Evolutionary conservation across 2,113 vertebrate species (phyloP), one percentile per base, ranked within the genome.

Genomic region (Chroicocephalus ridibundus): DNA sequence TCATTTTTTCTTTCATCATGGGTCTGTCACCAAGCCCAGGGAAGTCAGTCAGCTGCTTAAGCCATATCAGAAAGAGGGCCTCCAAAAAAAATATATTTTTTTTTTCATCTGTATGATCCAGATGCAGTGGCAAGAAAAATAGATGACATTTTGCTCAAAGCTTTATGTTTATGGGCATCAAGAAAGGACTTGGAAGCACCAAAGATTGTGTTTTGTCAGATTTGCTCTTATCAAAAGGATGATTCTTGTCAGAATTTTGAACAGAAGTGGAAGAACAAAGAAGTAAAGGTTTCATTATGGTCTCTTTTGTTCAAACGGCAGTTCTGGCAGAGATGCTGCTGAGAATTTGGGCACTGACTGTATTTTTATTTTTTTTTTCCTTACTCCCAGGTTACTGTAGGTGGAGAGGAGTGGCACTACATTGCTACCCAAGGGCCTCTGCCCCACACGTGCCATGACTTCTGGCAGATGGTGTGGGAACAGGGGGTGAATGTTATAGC

Each of bases 381-480:
- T 95, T 75, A 51, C 72, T 90, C 83, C 21, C 97, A 99, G 99
- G 98, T 99, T 96, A 98, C 98, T 87, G 99, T 99, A 84, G 98
- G 98, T 84, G 99, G 99, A 87, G 99, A 99, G 91, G 99, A 99
- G 90, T 99, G 99, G 99, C 99, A 99, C 96, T 99, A 99, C 96
- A 99, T 99, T 9, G 99, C 99, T 94, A 99, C 99, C 32, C 99
- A 99, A 97, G 99, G 99, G 51, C 99, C 99, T 26, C 97, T 99
- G 71, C 98, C 99, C 38, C 99, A 99, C 94, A 99, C 99, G 0
- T 99, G 99, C 96, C 99, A 99, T 13, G 99, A 99, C 96, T 99
- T 99, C 98, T 99, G 99, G 99, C 99, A 99, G 98, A 99, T 99
- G 99, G 99, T 99, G 61, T 99, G 99, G 99, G 99, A 99, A 96